Conservation (phyloP, 2,113 vertebrate species). For the Xiphias gladius region DNA sequence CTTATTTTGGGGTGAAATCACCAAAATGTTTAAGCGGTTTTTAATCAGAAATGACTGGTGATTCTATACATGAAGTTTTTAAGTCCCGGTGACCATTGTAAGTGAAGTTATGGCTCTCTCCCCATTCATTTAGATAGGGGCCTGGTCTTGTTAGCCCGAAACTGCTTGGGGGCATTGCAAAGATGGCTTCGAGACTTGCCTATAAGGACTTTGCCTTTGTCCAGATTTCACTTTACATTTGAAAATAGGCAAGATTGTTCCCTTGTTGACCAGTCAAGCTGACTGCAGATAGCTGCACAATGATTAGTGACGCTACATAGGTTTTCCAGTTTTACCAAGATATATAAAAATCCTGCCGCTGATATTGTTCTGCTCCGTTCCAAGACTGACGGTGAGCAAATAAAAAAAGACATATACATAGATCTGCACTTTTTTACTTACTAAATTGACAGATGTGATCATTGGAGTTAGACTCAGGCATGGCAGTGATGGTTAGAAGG, state of each 20-base stretch:
- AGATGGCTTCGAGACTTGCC: no score
- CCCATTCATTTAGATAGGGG: no score
- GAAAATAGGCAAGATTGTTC: neutral
- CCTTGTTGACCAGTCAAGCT: neutral
- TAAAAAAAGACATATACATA: neutral
- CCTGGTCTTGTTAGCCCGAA: no score
- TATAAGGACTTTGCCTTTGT: no score
- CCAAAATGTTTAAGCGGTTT: no score
- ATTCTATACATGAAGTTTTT: no score
- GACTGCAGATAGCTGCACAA: neutral
- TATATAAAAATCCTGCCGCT: neutral
- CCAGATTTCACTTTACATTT: neutral
- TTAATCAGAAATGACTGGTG: no score
- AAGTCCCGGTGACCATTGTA: no score
- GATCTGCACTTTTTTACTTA: conserved; percentile 80
- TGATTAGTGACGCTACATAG: neutral
- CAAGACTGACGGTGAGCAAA: neutral
- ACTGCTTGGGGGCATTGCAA: no score
- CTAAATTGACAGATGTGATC: conserved; percentile 96
- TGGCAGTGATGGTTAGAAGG: conserved; percentile 96
- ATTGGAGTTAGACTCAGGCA: conserved; percentile 93
- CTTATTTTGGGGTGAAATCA: no score
- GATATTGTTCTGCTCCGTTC: neutral
- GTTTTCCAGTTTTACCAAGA: conserved; percentile 2
- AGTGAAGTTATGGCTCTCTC: no score